A percentile compares a stretch with the other conserved stretches of the same genome.
phyloP scores from a whole-genome alignment of 2,113 vertebrate species.

The Mormyrus lacerda region DNA sequence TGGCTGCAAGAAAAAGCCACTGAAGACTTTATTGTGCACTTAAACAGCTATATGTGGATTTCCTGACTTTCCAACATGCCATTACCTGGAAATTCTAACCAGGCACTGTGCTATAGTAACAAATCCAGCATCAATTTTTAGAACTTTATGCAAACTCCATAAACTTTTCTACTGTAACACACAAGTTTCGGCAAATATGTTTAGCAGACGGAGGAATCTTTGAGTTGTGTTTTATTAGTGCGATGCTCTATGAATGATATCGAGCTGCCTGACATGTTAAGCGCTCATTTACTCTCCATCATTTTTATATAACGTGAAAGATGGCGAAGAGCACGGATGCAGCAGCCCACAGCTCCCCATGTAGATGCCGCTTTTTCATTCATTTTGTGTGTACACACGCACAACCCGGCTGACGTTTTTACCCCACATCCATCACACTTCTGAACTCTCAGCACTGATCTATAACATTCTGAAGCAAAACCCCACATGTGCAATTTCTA shows the following conservation, averaged over 20 bases:
- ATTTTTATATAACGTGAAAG: too few species aligned
- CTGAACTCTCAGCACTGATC: too few species aligned
- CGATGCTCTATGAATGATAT: background rate
- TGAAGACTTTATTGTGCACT: background rate
- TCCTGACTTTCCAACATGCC: background rate
- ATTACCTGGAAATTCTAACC: background rate
- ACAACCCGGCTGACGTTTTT: too few species aligned
- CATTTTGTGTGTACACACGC: too few species aligned
- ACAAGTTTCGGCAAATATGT: background rate
- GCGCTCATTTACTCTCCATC: background rate
- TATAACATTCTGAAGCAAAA: too few species aligned
- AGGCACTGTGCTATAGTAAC: background rate
- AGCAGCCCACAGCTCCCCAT: too few species aligned
- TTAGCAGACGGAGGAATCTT: background rate
- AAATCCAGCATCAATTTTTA: background rate
- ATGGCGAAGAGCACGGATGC: too few species aligned
- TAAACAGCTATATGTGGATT: background rate
- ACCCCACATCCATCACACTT: too few species aligned
- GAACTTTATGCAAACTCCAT: background rate
- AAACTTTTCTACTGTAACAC: background rate
- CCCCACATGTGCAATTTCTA: too few species aligned
- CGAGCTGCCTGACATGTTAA: background rate
- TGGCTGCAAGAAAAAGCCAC: background rate
- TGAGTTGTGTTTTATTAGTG: background rate
- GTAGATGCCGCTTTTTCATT: too few species aligned